Evolutionary conservation across 2,113 vertebrate species (phyloP).

Genomic region (Amia ocellicauda): DNA sequence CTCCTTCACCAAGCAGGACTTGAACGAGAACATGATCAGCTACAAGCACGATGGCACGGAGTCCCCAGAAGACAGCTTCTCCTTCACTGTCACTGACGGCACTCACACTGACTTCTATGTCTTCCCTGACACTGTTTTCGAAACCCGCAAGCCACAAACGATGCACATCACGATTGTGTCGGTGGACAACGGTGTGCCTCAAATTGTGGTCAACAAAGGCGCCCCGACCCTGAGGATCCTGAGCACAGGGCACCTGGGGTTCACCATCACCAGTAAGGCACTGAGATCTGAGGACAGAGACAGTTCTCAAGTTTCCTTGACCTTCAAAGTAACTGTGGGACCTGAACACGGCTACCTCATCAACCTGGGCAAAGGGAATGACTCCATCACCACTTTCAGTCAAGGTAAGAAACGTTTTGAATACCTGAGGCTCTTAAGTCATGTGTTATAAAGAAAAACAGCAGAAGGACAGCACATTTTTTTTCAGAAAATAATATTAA

Average conservation of each 20-base stretch:
- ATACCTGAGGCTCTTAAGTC: too few species aligned
- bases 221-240: constrained; percentile 74
- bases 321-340: constrained; percentile 70
- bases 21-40: constrained; percentile 91
- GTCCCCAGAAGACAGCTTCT: constrained; percentile 83
- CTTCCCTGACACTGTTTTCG: constrained; percentile 85
- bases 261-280: constrained; percentile 83
- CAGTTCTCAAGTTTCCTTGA: constrained; percentile 69
- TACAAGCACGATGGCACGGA: constrained; percentile 89
- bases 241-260: constrained; percentile 77
- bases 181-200: constrained; percentile 81
- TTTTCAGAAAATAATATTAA: too few species aligned
- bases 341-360: constrained; percentile 84
- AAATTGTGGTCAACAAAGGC: constrained; percentile 83
- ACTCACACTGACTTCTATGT: constrained; percentile 90
- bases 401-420: constrained; percentile 80
- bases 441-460: too few species aligned
- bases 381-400: constrained; percentile 80
- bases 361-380: constrained; percentile 81
- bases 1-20: constrained; percentile 87
- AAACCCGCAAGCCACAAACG: constrained; percentile 81
- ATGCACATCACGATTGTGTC: constrained; percentile 81
- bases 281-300: constrained; percentile 86
- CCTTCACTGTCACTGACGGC: constrained; percentile 90
- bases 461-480: too few species aligned